Evolutionary conservation across 1,140 invertebrate species (phyloP).

Genomic region (Anastatus disparis): DNA sequence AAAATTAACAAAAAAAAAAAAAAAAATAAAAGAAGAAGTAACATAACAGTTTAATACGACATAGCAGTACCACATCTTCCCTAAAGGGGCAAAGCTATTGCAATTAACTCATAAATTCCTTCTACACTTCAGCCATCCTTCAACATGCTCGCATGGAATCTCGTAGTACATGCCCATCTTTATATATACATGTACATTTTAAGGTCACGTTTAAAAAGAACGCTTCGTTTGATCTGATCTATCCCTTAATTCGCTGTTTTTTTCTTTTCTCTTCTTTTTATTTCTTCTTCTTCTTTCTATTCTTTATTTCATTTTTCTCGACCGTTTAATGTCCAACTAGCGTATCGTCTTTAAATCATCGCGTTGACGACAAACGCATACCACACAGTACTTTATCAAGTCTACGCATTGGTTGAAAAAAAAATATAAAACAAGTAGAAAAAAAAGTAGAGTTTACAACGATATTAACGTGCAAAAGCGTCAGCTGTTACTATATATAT

Average conservation of each 20-base stretch:
- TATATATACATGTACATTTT: neutral
- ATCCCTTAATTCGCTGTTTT: neutral
- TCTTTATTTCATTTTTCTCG: neutral
- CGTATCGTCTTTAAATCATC: conserved; percentile 17
- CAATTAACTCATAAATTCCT: conserved; percentile 14
- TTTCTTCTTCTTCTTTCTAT: neutral
- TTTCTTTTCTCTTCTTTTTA: neutral
- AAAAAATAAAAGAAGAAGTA: too few species aligned
- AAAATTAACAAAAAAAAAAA: too few species aligned
- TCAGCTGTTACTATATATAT: neutral
- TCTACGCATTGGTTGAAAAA: neutral
- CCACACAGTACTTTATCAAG: neutral
- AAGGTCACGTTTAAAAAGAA: neutral
- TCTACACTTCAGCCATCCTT: neutral
- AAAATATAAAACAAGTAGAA: too few species aligned
- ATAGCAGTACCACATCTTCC: too few species aligned
- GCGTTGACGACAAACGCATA: neutral
- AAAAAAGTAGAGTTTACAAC: conserved; percentile 3
- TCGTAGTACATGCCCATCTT: neutral
- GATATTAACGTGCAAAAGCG: neutral
- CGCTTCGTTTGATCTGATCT: neutral
- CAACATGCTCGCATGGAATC: neutral
- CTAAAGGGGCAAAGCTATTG: neutral
- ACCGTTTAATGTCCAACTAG: conserved; percentile 7
- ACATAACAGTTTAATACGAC: too few species aligned